Evolutionary conservation across 1,140 invertebrate species (phyloP).

Genomic region (Adoxophyes honmai): DNA sequence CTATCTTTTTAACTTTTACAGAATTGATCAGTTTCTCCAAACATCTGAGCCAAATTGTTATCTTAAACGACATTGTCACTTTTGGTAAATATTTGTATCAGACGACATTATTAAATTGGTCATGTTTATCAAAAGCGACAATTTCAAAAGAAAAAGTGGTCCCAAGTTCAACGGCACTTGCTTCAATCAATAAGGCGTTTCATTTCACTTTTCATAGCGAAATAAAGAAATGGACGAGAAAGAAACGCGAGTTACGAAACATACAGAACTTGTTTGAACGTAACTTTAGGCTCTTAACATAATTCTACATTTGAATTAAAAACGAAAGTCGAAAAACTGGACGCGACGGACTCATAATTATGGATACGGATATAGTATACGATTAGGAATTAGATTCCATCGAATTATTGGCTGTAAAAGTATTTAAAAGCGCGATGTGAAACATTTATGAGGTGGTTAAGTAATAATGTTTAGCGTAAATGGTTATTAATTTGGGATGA

Average conservation of each 20-base stretch:
- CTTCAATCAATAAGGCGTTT: not conserved
- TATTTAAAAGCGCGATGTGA: too few species aligned
- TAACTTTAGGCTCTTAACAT: constrained; percentile 3
- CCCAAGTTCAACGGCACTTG: constrained; percentile 3
- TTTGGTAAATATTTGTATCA: too few species aligned
- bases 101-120: too few species aligned
- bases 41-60: too few species aligned
- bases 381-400: not conserved
- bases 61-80: too few species aligned
- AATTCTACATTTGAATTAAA: constrained; percentile 7
- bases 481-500: too few species aligned
- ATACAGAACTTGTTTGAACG: not conserved
- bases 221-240: not conserved
- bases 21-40: too few species aligned
- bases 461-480: too few species aligned
- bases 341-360: not conserved
- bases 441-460: too few species aligned
- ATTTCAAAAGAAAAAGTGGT: not conserved
- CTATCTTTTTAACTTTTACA: too few species aligned
- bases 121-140: too few species aligned
- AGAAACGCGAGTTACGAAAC: constrained; percentile 8
- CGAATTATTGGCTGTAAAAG: too few species aligned
- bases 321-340: constrained; percentile 9
- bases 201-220: constrained; percentile 3
- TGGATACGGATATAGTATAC: not conserved